Evolutionary conservation across 1,140 invertebrate genomes (phyloP), one percentile per base, ranked within the genome.

Genomic region (Panonychus citri): DNA sequence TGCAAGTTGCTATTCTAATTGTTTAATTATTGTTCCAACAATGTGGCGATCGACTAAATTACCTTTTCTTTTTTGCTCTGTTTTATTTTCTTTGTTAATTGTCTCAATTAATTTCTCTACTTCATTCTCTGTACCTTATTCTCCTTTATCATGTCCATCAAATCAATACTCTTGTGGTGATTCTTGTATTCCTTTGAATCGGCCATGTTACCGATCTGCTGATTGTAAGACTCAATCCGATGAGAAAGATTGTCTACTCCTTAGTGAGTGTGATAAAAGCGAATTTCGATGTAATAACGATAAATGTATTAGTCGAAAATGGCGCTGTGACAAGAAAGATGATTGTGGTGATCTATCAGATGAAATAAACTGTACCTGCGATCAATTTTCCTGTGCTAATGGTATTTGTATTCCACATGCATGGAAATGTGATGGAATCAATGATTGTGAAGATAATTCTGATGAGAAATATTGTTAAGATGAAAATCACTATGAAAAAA

Each of bases 351-450:
- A 67, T 52, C 57, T 57, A 37, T 64, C 63, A 10, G 66, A 67
- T 57, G 66, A 67, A 56, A 59, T 61, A 25, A n/a, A 48, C 4
- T 8, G 66, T 67, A 0, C 78, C 54, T 67, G 66, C 0, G 73
- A 74, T 30, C 76, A 79, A 65, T 77, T 83, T 54, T 67, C 74
- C 4, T 85, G 82, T 62, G 76, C 73, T 8, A 70, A 71, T 62
- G 74, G 73, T 13, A 57, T 57, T 2, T 85, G 83, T 60, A 76
- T 85, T 21, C 75, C 77, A 0, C 53, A 53, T 37, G 7, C 5
- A 37, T 25, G 17, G 2, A 10, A 13, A 37, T 53, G 52, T n/a
- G 27, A 53, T 39, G 52, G 52, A 19, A 24, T 3, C 3, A 24
- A 2, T 13, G 52, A 53, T 10, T 53, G 52, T 39, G 5, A 34